Base-by-base conservation (phyloP, 2,888 invertebrate species). In the Scrobipalpa atriplicella region DNA sequence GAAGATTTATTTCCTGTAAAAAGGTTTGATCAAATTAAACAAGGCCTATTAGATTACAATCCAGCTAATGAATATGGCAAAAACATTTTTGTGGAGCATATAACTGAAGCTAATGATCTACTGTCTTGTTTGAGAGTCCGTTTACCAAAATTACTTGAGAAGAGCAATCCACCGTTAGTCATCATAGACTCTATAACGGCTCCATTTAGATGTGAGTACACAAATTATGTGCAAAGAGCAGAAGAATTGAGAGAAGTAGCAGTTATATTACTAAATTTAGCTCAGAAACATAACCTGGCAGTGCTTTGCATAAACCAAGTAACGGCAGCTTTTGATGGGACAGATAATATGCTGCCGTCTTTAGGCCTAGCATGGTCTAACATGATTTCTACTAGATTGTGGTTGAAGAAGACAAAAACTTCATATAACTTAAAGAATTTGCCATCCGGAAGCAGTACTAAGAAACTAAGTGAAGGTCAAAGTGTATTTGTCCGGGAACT, bases 1-100 rank as follows among this genome's bases (percentile, higher is more conserved):
- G 97, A 97, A 90, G 95, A 95, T 82, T 84, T 89, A 64, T 97
- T 93, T 74, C 93, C 93, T 51, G 76, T 89, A 19, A 91, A 85
- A 72, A 81, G 93, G 72, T 89, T 87, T 74, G 81, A 89, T 66
- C 86, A 92, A 80, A 81, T 93, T 36, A 85, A 81, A 72, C 73
- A 69, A 47, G 69, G 73, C 62, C 71, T 82, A 43, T 70, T 76
- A 2, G 69, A 75, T 41, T 80, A 74, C 66, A 69, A 71, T 68
- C 39, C 70, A 43, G 64, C 61, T 39, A 68, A 73, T 66, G 80
- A 85, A 68, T 84, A 81, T 81, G 87, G 86, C 1, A 80, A 87
- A 69, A 83, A 87, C 70, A 78, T 87, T 52, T 93, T 85, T 82
- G 83, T 93, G 38, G 89, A 93, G 74, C 90, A 92, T 76, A 69